Evolutionary conservation across 2,888 invertebrate species (phyloP).

Genomic region (Cheilosia pagana): DNA sequence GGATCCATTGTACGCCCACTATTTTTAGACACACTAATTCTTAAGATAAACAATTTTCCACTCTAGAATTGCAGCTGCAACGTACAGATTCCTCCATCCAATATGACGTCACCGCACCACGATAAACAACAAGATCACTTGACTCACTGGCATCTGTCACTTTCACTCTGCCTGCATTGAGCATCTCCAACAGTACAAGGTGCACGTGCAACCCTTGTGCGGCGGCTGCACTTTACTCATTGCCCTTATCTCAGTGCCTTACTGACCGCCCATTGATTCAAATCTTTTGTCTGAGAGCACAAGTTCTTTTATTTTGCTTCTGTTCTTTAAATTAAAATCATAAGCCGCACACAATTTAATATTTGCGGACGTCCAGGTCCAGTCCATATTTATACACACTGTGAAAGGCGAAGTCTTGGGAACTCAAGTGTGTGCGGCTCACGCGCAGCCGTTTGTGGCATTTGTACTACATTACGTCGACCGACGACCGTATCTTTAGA

Average conservation of each 20-base stretch:
- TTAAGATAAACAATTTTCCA: conserved; percentile 67
- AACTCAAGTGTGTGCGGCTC: conserved; percentile 58
- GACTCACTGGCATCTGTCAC: conserved; percentile 71
- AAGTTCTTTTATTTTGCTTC: conserved; percentile 12
- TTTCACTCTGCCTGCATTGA: conserved; percentile 47
- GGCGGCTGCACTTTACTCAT: conserved; percentile 63
- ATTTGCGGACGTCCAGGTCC: conserved; percentile 43
- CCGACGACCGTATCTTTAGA: conserved; percentile 23
- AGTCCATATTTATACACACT: neutral
- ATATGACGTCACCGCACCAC: conserved; percentile 66
- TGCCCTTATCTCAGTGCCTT: conserved; percentile 75
- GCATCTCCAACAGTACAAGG: neutral
- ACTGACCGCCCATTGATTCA: conserved; percentile 74
- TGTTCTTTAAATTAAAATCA: conserved; percentile 23
- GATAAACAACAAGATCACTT: conserved; percentile 70
- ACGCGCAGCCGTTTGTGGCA: conserved; percentile 47
- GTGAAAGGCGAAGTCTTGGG: conserved; percentile 48
- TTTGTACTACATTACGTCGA: conserved; percentile 48
- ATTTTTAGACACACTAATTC: conserved; percentile 50
- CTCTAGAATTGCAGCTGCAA: conserved; percentile 71
- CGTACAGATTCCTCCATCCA: conserved; percentile 47
- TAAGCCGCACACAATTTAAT: conserved; percentile 34
- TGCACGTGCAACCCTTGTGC: conserved; percentile 60
- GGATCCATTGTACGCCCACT: conserved; percentile 36
- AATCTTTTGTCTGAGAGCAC: conserved; percentile 65